Percentiles rank a stretch among this genome's conserved stretches.
Evolutionary conservation across 2,888 invertebrate species (phyloP).

Genomic region (Scaptomyza caliginosa): DNA sequence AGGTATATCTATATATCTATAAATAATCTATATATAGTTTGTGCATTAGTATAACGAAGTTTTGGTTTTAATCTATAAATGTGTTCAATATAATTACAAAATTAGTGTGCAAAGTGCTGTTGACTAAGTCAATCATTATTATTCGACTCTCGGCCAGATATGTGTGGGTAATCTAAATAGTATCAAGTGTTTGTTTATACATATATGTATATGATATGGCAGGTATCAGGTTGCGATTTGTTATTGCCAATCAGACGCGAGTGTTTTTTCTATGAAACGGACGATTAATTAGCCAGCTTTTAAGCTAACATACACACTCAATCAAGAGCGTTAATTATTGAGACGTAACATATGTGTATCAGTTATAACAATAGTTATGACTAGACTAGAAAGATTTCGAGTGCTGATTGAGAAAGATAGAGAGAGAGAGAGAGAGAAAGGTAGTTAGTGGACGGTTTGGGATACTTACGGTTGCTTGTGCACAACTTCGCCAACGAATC

Average conservation of each 20-base stretch:
- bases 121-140: slow-evolving; percentile 12
- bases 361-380: not conserved
- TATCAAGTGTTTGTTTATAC: slow-evolving; percentile 2
- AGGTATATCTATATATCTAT: not conserved
- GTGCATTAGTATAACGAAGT: not conserved
- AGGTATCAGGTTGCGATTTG: slow-evolving; percentile 22
- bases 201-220: not conserved
- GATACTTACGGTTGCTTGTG: slow-evolving; percentile 89
- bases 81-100: not conserved
- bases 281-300: slow-evolving; percentile 3
- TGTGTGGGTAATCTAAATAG: slow-evolving; percentile 11
- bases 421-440: not conserved
- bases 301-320: not conserved
- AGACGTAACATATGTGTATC: not conserved
- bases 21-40: too few relatives aligned
- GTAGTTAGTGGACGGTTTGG: slow-evolving; percentile 26
- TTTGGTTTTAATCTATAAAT: not conserved
- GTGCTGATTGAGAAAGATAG: not conserved
- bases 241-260: slow-evolving; percentile 13
- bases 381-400: not conserved
- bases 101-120: slow-evolving; percentile 10
- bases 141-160: slow-evolving; percentile 9
- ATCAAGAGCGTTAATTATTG: slow-evolving; percentile 18
- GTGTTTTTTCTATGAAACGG: slow-evolving; percentile 1
- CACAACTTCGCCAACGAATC: slow-evolving; percentile 89